Evolutionary conservation across 2,888 invertebrate genomes (phyloP), one percentile per base, ranked within the genome.

Genomic region (Drosophila subquinaria): DNA sequence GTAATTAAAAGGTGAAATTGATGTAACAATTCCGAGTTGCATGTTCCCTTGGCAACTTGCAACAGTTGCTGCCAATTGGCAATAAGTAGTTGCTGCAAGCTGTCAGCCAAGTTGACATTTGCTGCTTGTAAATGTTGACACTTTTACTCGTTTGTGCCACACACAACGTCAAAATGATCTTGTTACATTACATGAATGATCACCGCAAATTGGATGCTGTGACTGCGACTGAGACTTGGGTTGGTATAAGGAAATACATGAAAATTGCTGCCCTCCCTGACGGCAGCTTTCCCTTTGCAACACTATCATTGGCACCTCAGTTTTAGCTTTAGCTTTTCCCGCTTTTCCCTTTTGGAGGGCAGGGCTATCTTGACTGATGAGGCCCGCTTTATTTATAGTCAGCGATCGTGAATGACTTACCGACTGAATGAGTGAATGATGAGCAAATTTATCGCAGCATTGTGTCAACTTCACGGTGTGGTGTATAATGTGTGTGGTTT

Each of bases 51-150:
- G 27, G 52, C 59, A 62, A 42, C 43, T 30, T 17, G 74, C 79
- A 88, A 88, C 82, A 78, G 87, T 88, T 88, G 87, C 66, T 69
- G 42, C 50, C 63, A 57, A 60, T 79, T 67, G 63, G 69, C 74
- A 76, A 65, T 72, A 45, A 60, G 60, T 66, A 40, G 56, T 38
- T 50, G 59, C 33, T 56, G 62, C 57, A 56, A 30, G 69, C 66
- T 90, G 91, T 92, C 92, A 90, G 83, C 73, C 66, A 53, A 77
- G 57, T 79, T 92, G 92, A 92, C 92, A 91, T 88, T 86, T 91
- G 70, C 82, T 91, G 91, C 91, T 91, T 92, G 92, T 92, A 90
- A 92, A 89, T 88, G 91, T 92, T 92, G 92, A 92, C 92, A 92
- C 92, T 92, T 92, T 89, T 77, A 77, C 77, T 76, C 79, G 66